Conservation (phyloP, 2,113 vertebrate species). For the Atherinomorus stipes region DNA sequence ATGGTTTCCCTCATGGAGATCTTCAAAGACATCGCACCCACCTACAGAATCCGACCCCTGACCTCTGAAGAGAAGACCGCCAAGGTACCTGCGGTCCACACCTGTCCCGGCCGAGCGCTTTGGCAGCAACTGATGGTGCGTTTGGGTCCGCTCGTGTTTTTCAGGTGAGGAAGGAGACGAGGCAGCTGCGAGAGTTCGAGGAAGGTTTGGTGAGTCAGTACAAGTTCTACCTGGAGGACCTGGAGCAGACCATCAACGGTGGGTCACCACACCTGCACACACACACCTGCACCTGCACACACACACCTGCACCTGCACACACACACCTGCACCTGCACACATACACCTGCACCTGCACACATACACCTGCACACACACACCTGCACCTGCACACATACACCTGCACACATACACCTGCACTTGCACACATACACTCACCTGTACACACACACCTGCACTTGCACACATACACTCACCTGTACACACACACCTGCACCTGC, state of each 20-base stretch:
- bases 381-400: too few relatives aligned
- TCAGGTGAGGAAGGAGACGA: conserved; percentile 95
- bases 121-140: too few relatives aligned
- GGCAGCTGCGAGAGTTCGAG: conserved; percentile 94
- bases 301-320: background rate
- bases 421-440: too few relatives aligned
- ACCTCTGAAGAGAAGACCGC: conserved; percentile 88
- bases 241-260: conserved; percentile 96
- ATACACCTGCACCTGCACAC: too few relatives aligned
- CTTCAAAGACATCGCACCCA: conserved; percentile 93
- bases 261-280: conserved; percentile 38
- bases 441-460: too few relatives aligned
- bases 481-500: too few relatives aligned
- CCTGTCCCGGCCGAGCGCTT: background rate
- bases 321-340: too few relatives aligned
- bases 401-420: too few relatives aligned
- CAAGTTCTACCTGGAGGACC: conserved; percentile 97
- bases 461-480: too few relatives aligned
- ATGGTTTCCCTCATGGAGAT: conserved; percentile 95
- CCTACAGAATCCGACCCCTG: conserved; percentile 93
- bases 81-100: conserved; percentile 82
- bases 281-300: background rate
- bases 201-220: conserved; percentile 96
- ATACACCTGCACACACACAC: too few relatives aligned
- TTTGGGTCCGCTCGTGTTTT: background rate